Conservation (phyloP, 2,797 vertebrate species). For the Rhabdomys pumilio region DNA sequence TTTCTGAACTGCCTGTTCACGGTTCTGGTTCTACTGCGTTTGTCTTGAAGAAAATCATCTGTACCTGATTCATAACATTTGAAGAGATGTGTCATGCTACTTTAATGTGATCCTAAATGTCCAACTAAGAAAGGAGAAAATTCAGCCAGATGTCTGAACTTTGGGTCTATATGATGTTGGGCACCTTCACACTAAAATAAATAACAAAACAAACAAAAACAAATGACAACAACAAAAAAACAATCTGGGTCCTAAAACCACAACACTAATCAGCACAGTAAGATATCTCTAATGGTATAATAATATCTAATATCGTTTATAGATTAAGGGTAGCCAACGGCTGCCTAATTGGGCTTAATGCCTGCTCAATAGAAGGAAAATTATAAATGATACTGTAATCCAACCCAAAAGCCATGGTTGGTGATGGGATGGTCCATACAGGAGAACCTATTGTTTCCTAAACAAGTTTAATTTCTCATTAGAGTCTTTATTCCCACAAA, state of each 20-base stretch:
- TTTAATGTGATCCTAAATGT: constrained; percentile 6
- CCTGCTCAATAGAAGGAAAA: neutral
- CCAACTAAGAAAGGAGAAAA: constrained; percentile 46
- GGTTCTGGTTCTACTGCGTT: constrained; percentile 11
- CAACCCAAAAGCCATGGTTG: neutral
- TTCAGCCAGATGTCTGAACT: neutral
- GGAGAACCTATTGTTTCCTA: neutral
- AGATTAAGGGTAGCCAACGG: neutral
- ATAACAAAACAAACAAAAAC: too few relatives aligned
- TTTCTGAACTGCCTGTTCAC: neutral
- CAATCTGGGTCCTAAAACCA: neutral
- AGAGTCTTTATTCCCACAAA: neutral
- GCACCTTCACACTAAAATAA: neutral
- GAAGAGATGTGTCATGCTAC: constrained; percentile 24
- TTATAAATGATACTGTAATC: neutral
- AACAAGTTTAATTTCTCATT: neutral
- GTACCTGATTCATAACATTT: constrained; percentile 30
- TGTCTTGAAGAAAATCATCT: constrained; percentile 7
- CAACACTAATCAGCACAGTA: neutral
- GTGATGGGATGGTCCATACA: neutral
- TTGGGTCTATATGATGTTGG: neutral
- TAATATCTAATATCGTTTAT: neutral
- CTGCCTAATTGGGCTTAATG: neutral
- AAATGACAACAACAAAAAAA: neutral
- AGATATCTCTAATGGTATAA: neutral